Evolutionary conservation across 2,888 invertebrate genomes (phyloP).

Genomic region (Cremastobaeus sp.): DNA sequence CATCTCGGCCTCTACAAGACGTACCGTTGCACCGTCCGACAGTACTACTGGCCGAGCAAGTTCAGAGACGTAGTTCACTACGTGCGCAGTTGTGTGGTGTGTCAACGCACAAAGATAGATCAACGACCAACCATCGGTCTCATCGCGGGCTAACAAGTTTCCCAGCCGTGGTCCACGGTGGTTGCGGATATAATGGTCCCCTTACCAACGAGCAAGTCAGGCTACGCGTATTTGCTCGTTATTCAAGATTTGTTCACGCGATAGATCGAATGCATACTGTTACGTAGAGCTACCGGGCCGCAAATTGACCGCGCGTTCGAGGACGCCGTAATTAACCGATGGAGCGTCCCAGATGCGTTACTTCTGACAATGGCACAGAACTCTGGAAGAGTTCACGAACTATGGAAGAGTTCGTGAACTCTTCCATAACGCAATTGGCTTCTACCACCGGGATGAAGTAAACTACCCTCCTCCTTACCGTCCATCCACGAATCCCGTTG

Average conservation of each 20-base stretch:
- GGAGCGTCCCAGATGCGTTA: neutral
- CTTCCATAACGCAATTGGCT: neutral
- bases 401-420: neutral
- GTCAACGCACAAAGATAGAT: constrained; percentile 1
- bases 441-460: neutral
- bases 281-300: neutral
- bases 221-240: neutral
- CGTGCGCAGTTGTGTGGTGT: constrained; percentile 4
- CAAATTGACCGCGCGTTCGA: neutral
- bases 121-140: neutral
- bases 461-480: neutral
- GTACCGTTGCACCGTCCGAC: neutral
- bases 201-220: constrained; percentile 17
- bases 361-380: neutral
- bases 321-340: neutral
- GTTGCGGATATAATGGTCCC: constrained; percentile 51
- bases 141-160: neutral
- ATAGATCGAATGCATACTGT: constrained; percentile 3
- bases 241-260: neutral
- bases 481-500: neutral
- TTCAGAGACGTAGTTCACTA: neutral
- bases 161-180: neutral
- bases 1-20: constrained; percentile 7
- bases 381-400: too few species aligned
- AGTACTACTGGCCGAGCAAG: neutral